Evolutionary conservation across 2,888 invertebrate genomes (phyloP).

Genomic region (Agriotes lineatus): DNA sequence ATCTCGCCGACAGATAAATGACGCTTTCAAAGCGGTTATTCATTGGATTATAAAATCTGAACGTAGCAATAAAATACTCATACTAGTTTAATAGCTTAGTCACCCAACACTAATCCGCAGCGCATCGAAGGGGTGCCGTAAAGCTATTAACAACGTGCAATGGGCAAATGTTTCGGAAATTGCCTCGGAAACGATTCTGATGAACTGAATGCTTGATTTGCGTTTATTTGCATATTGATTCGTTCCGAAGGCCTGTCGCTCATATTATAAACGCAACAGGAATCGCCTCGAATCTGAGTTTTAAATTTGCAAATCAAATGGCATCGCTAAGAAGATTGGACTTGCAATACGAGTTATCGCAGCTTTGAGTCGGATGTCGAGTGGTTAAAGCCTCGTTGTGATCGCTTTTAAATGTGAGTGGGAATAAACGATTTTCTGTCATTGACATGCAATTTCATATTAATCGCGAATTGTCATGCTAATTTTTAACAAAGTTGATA

Average conservation of each 20-base stretch:
- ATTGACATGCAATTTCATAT: no score
- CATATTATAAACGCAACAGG: conserved; percentile 13
- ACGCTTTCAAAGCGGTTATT: neutral
- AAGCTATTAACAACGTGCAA: conserved; percentile 53
- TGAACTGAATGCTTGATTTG: conserved; percentile 60
- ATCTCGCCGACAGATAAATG: neutral
- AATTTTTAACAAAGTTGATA: no score
- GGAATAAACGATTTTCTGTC: no score
- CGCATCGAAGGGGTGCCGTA: conserved; percentile 45
- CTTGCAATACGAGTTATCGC: neutral
- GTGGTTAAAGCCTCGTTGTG: no score
- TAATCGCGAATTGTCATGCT: no score
- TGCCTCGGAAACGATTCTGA: conserved; percentile 61
- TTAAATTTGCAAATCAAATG: neutral
- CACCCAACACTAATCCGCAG: conserved; percentile 45
- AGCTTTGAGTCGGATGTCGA: no score
- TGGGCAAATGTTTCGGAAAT: conserved; percentile 62
- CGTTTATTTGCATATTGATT: conserved; percentile 59
- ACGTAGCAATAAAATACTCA: conserved; percentile 31
- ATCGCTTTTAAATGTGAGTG: no score
- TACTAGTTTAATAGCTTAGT: conserved; percentile 35
- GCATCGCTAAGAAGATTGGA: neutral
- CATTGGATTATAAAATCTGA: neutral
- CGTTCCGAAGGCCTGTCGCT: conserved; percentile 33
- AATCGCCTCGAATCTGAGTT: conserved; percentile 5